Evolutionary conservation across 2,113 vertebrate species (phyloP).

Genomic region (Mobula birostris): DNA sequence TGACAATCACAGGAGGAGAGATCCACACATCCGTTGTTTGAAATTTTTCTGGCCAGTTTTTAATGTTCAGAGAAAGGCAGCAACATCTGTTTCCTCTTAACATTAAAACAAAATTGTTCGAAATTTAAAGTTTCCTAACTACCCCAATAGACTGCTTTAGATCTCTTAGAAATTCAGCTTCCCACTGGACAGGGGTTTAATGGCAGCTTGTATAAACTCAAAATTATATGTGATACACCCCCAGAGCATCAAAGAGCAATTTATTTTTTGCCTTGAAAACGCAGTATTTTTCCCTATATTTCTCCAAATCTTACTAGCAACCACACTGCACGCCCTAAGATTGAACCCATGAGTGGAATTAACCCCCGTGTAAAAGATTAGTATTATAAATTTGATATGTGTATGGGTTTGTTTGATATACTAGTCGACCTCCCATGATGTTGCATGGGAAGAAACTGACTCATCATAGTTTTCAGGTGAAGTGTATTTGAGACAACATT

Average conservation of each 20-base stretch:
- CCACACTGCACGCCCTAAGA: not conserved
- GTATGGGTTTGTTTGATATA: not conserved
- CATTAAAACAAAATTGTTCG: slow-evolving; percentile 34
- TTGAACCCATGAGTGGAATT: slow-evolving; percentile 12
- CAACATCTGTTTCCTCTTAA: slow-evolving; percentile 21
- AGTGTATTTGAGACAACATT: not conserved
- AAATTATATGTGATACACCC: not conserved
- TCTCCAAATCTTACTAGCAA: not conserved
- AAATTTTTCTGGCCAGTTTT: not conserved
- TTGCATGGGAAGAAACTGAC: not conserved
- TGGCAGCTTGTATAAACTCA: not conserved
- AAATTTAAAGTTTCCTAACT: not conserved
- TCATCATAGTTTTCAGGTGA: not conserved
- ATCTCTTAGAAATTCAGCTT: slow-evolving; percentile 25
- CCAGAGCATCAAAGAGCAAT: not conserved
- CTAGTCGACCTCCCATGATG: not conserved
- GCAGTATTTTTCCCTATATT: not conserved
- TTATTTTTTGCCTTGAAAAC: not conserved
- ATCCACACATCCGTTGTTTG: not conserved
- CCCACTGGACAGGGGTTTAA: not conserved
- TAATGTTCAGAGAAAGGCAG: slow-evolving; percentile 4
- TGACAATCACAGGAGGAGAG: not conserved
- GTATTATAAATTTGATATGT: not conserved
- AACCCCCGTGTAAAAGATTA: not conserved
- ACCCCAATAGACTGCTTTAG: not conserved